Evolutionary conservation across 2,797 vertebrate species (phyloP), one percentile per base, ranked within the genome.

Genomic region (Spinus olivaceus): DNA sequence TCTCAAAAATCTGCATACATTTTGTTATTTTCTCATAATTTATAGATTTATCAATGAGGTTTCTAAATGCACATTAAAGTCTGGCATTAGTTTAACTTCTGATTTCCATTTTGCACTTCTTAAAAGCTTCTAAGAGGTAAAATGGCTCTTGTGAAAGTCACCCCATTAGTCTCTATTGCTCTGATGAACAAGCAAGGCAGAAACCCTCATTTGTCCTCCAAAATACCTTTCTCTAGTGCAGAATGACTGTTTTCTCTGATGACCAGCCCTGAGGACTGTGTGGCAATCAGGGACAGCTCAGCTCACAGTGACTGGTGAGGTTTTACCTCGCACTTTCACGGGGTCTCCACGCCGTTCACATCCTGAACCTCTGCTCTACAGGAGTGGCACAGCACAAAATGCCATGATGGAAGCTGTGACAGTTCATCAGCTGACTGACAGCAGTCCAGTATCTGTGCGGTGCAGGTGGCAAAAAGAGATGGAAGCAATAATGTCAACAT

Each of bases 401-500:
- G 51, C 49, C 10, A 6, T 25, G 60, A 70, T 73, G 81, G 81
- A 70, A 70, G 57, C 74, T n/a, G 60, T 89, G 89, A 92, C 95
- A 91, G 64, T 32, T 89, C 84, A 77, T 70, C 81, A 77, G 64
- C 80, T 94, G 71, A 82, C 67, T 94, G 96, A 93, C 94, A 92
- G 56, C 78, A 82, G 84, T 14, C 71, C 88, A 82, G 86, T 96
- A 96, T 96, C 95, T 96, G 86, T 67, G 78, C 78, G 47, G 67
- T 74, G 91, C 96, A 96, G 94, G 92, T 94, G 91, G 81, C 46
- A 64, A 93, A 80, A 94, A 80, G 67, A 93, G 89, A 91, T 92
- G 89, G 74, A 89, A 93, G 94, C 81, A 57, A 47, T 77, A 96
- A 87, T 8, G 2, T 92, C 96, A 96, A 94, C 92, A 92, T 66